These are phyloP conservation scores for Habroteleia sp. DNA, from an alignment of 2,888 invertebrate genomes.

Conservation along the genomic window DNA sequence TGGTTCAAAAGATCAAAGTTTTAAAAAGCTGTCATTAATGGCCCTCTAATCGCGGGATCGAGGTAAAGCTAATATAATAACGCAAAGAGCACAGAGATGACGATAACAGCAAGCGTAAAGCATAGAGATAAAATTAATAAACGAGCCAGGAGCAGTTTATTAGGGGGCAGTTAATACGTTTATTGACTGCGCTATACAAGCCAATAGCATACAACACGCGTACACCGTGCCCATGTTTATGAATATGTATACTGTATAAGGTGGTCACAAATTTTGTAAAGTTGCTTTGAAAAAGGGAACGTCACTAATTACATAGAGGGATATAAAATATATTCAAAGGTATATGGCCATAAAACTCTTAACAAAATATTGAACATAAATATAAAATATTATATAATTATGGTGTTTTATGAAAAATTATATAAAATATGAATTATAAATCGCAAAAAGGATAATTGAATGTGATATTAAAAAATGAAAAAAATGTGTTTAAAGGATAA, in stretches of 20 bases:
- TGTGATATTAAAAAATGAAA: no score
- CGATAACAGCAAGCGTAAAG: conserved; percentile 46
- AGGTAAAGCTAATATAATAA: conserved; percentile 48
- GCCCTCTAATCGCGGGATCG: conserved; percentile 35
- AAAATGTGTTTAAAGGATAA: no score
- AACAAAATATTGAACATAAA: no score
- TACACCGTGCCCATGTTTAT: conserved; percentile 19
- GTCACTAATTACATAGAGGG: no score
- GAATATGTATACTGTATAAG: conserved; percentile 29
- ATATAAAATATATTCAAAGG: no score
- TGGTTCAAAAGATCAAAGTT: conserved; percentile 44
- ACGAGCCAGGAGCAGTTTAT: conserved; percentile 44
- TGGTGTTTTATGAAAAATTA: no score
- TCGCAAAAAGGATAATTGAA: no score
- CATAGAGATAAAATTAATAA: conserved; percentile 60
- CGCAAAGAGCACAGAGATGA: conserved; percentile 38
- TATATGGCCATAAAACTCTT: no score
- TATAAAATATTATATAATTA: no score
- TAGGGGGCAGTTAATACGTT: conserved; percentile 44
- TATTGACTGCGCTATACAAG: conserved; percentile 30
- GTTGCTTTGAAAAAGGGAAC: conserved; percentile 1
- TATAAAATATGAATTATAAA: no score
- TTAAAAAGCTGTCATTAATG: conserved; percentile 50
- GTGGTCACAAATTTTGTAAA: conserved; percentile 7
- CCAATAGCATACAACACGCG: conserved; percentile 44